phyloP scores from a whole-genome alignment of 2,888 invertebrate genomes.

The Herminia tarsipennalis region DNA sequence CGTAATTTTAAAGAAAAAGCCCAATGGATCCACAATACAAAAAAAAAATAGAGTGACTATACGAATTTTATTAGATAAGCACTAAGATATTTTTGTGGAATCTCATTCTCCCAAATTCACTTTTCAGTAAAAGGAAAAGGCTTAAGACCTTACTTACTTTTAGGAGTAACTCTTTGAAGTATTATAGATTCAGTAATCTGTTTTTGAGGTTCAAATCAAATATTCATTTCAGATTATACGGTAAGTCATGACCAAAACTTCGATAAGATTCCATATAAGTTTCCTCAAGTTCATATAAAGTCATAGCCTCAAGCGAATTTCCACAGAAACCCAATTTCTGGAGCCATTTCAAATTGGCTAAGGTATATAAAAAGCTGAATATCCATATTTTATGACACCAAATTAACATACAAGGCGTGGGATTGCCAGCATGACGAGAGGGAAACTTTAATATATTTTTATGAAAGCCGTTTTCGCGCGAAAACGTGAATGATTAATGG shows the following conservation, averaged over 20 bases:
- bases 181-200: too few relatives aligned
- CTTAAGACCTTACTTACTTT: too few relatives aligned
- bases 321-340: slow-evolving; percentile 51
- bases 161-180: too few relatives aligned
- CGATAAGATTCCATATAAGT: slow-evolving; percentile 1
- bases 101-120: too few relatives aligned
- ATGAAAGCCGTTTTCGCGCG: slow-evolving; percentile 75
- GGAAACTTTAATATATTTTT: slow-evolving; percentile 79
- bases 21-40: too few relatives aligned
- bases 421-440: slow-evolving; percentile 66
- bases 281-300: slow-evolving; percentile 15
- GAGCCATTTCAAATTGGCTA: slow-evolving; percentile 43
- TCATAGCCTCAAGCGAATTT: slow-evolving; percentile 34
- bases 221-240: not conserved
- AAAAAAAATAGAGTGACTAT: too few relatives aligned
- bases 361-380: slow-evolving; percentile 62
- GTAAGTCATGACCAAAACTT: not conserved
- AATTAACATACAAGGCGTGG: slow-evolving; percentile 78
- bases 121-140: too few relatives aligned
- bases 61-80: too few relatives aligned
- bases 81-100: too few relatives aligned
- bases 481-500: slow-evolving; percentile 77
- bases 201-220: slow-evolving; percentile 1
- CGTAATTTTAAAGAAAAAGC: too few relatives aligned
- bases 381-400: slow-evolving; percentile 66